phyloP scores from a whole-genome alignment of 2,888 invertebrate species.

The Cerceris ruficornis region DNA sequence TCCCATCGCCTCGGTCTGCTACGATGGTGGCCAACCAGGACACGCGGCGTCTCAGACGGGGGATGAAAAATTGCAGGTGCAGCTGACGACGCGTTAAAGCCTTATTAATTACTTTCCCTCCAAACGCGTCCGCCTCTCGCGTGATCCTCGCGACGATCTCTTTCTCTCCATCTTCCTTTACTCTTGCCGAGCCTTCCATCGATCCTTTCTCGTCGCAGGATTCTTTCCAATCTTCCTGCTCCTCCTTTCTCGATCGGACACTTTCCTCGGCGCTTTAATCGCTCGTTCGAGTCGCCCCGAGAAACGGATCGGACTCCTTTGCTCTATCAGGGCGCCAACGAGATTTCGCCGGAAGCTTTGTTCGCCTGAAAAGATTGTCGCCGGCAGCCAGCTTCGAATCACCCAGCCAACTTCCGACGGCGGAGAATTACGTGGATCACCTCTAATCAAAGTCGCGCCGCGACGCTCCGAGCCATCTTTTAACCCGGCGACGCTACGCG shows the following conservation, averaged over 20 bases:
- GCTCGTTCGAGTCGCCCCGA: neutral
- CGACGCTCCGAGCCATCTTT: slow-evolving; percentile 38
- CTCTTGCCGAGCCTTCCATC: neutral
- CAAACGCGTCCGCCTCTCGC: slow-evolving; percentile 28
- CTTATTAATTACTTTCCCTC: slow-evolving; percentile 69
- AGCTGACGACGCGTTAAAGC: slow-evolving; percentile 70
- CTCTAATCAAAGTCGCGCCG: slow-evolving; percentile 57
- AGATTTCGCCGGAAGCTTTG: slow-evolving; percentile 15
- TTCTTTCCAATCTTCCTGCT: neutral
- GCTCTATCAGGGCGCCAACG: slow-evolving; percentile 11
- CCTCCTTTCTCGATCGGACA: neutral
- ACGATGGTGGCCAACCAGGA: slow-evolving; percentile 36
- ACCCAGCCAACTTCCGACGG: slow-evolving; percentile 29
- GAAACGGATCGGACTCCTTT: neutral
- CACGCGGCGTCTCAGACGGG: slow-evolving; percentile 39
- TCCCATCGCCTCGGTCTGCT: slow-evolving; percentile 66
- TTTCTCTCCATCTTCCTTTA: neutral
- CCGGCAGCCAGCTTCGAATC: slow-evolving; percentile 30
- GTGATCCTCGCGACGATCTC: neutral
- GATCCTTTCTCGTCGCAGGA: neutral
- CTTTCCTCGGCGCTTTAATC: neutral
- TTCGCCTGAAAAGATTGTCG: slow-evolving; percentile 17
- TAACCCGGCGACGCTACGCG: slow-evolving; percentile 25
- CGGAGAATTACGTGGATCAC: slow-evolving; percentile 49
- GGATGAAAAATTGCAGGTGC: slow-evolving; percentile 71